Conservation (phyloP, 2,113 vertebrate genomes). For the Sinocyclocheilus rhinocerous region DNA sequence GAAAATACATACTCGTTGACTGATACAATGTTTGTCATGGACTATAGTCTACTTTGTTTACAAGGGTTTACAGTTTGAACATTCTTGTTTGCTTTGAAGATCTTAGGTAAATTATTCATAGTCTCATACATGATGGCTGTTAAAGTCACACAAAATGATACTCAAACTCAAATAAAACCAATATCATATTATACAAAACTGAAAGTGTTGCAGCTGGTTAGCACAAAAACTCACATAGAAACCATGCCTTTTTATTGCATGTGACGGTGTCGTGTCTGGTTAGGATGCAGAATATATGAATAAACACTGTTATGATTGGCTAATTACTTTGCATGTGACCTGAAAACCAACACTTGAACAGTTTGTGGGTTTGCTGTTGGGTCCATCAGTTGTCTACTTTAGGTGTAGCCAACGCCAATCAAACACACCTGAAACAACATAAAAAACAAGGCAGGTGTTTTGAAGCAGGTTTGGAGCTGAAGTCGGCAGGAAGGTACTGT, state of each 20-base stretch:
- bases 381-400: not conserved
- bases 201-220: not conserved
- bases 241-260: not conserved
- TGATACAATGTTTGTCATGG: not conserved
- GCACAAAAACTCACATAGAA: not conserved
- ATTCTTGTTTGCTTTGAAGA: not conserved
- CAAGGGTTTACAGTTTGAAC: not conserved
- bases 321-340: not conserved
- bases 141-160: not conserved
- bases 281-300: no score
- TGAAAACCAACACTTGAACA: not conserved
- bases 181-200: not conserved
- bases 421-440: not conserved
- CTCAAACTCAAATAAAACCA: not conserved
- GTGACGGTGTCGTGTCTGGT: no score
- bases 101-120: not conserved
- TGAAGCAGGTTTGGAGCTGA: not conserved
- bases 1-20: not conserved
- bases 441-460: not conserved
- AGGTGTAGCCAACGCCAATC: not conserved
- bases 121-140: not conserved
- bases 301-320: no score
- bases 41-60: not conserved
- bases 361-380: not conserved
- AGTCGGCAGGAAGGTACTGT: not conserved